Evolutionary conservation across 2,888 invertebrate genomes (phyloP).

Genomic region (Drosophila hamatofila): DNA sequence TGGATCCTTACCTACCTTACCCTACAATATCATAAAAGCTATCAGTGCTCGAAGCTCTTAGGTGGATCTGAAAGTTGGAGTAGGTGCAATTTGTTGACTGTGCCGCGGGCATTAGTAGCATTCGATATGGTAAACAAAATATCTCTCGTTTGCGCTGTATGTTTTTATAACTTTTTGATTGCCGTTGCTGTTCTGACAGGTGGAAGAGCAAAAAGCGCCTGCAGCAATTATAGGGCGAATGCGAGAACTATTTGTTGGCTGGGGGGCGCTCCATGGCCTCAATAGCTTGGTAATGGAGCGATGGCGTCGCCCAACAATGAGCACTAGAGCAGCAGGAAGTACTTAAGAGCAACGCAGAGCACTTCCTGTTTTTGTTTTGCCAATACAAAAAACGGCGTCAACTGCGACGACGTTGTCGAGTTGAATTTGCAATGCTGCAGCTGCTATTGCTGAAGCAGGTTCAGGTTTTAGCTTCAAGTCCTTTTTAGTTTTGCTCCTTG

Average conservation of each 20-base stretch:
- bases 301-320: slow-evolving; percentile 54
- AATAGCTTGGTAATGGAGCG: slow-evolving; percentile 56
- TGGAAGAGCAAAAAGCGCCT: slow-evolving; percentile 54
- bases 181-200: slow-evolving; percentile 60
- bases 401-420: slow-evolving; percentile 65
- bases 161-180: slow-evolving; percentile 73
- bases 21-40: slow-evolving; percentile 28
- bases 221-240: slow-evolving; percentile 61
- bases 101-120: slow-evolving; percentile 44
- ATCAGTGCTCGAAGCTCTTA: slow-evolving; percentile 14
- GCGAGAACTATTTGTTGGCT: slow-evolving; percentile 62
- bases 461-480: slow-evolving; percentile 50
- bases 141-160: slow-evolving; percentile 15
- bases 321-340: slow-evolving; percentile 76
- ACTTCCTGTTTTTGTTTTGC: slow-evolving; percentile 83
- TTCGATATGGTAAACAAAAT: slow-evolving; percentile 65
- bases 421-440: slow-evolving; percentile 70
- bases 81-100: slow-evolving; percentile 46
- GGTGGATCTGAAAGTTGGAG: slow-evolving; percentile 9
- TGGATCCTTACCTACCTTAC: neutral
- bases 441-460: slow-evolving; percentile 21
- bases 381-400: slow-evolving; percentile 73
- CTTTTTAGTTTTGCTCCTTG: slow-evolving; percentile 49
- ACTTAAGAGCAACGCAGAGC: slow-evolving; percentile 80
- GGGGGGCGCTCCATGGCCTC: slow-evolving; percentile 25